phyloP scores from a whole-genome alignment of 2,113 vertebrate genomes.

The Lophochroa leadbeateri region DNA sequence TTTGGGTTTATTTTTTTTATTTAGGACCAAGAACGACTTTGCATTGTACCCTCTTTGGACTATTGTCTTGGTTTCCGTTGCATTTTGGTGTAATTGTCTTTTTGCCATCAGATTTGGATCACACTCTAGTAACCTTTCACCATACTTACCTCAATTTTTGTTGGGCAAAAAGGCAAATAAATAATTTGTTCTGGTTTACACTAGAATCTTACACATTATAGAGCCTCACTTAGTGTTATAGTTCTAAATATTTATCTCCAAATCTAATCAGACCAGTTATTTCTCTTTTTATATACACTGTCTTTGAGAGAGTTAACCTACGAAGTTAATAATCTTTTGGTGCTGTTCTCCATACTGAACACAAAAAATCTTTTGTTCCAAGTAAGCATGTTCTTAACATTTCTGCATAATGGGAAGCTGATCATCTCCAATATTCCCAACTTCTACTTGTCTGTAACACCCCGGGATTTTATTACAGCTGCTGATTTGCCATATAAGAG shows the following conservation, averaged over 20 bases:
- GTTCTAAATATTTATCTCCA: not conserved
- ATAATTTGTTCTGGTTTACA: not conserved
- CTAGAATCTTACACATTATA: not conserved
- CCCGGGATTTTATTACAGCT: not conserved
- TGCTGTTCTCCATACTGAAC: not conserved
- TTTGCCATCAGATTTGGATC: not conserved
- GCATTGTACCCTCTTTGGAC: not conserved
- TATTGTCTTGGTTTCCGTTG: conserved; percentile 15
- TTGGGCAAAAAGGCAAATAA: not conserved
- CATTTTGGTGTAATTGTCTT: not conserved
- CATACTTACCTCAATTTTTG: not conserved
- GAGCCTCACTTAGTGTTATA: not conserved
- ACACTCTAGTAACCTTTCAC: not conserved
- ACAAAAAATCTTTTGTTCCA: not conserved
- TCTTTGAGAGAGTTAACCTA: not conserved
- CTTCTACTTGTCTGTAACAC: not conserved
- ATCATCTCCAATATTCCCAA: not conserved
- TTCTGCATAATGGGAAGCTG: not conserved
- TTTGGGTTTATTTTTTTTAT: not conserved
- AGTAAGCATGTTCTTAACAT: not conserved
- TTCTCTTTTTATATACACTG: not conserved
- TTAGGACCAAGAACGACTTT: not conserved
- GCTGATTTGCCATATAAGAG: not conserved
- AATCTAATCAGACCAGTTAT: not conserved
- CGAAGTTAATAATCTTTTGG: not conserved